Base-by-base conservation (phyloP, 2,797 vertebrate species). In the Spinus pinus region DNA sequence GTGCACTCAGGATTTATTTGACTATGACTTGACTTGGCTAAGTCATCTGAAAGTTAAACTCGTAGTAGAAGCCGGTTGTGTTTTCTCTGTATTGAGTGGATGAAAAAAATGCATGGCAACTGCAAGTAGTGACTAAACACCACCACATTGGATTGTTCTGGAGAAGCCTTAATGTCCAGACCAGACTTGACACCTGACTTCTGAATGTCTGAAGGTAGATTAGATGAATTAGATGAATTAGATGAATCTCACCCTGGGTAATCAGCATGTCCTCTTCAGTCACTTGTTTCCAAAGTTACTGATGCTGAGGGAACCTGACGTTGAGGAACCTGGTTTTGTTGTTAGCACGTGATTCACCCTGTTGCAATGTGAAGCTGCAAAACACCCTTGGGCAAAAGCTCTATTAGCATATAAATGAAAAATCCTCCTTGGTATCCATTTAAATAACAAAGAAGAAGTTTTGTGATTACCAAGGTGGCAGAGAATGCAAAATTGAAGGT, bases 251-350 rank as follows among this genome's bases (percentile, higher is more conserved):
- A 74, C 49, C 46, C 24, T 74, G n/a, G 74, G 8, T 65, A 81
- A 86, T 75, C 73, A 58, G 67, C 23, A n/a, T 30, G 27, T 72
- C 50, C 57, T 51, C 69, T 72, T 89, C 44, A 90, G 62, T 83
- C 65, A 42, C 54, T 72, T 49, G 25, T 72, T 93, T 88, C 84
- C 81, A 51, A 80, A 92, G 65, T 74, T 65, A 53, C 12, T 28
- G 64, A 49, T 89, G 47, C 64, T 81, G 69, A 89, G 42, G 60
- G 58, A 94, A 54, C 9, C 15, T 66, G 64, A 51, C 41, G 42
- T 17, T 82, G 81, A 93, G 69, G 92, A 93, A 53, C 84, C 27
- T 27, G 28, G 50, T 50, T 74, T 69, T 71, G 84, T 62, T 80
- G 51, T 44, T 62, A 74, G 81, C 39, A 37, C 0, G 0, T 81